phyloP scores from a whole-genome alignment of 2,113 vertebrate species.

The Cochlearius cochlearius region DNA sequence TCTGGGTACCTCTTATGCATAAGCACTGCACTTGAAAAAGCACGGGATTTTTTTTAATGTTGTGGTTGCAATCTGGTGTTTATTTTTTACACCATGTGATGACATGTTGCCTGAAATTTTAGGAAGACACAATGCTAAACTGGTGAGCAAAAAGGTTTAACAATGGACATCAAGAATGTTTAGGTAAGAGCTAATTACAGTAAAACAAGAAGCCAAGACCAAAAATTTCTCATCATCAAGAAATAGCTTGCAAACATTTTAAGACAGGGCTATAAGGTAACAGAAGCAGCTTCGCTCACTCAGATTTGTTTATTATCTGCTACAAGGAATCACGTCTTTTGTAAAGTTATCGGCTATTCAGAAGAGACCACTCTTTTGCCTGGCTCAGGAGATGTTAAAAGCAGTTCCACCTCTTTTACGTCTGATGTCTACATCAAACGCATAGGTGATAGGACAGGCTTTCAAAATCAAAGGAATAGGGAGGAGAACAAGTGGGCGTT shows the following conservation, averaged over 20 bases:
- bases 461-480: conserved; percentile 63
- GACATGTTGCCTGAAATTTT: conserved; percentile 50
- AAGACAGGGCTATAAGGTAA: neutral
- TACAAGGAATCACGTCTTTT: conserved; percentile 1
- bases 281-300: neutral
- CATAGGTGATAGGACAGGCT: conserved; percentile 11
- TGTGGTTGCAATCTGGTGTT: conserved; percentile 62
- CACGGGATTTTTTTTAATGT: neutral
- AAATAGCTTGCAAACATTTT: neutral
- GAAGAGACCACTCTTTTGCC: neutral
- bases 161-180: neutral
- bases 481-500: conserved; percentile 47
- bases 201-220: neutral
- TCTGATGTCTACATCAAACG: conserved; percentile 62
- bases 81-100: conserved; percentile 42
- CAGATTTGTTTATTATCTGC: conserved; percentile 2
- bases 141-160: conserved; percentile 25
- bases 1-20: conserved; percentile 8
- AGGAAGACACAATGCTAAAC: conserved; percentile 18
- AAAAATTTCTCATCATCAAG: neutral
- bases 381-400: conserved; percentile 35
- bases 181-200: neutral
- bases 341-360: neutral
- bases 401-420: conserved; percentile 4
- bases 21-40: conserved; percentile 13